Percentiles rank a stretch among this genome's conserved stretches.
Conservation (phyloP, 2,113 vertebrate genomes). For the Ovibos moschatus region DNA sequence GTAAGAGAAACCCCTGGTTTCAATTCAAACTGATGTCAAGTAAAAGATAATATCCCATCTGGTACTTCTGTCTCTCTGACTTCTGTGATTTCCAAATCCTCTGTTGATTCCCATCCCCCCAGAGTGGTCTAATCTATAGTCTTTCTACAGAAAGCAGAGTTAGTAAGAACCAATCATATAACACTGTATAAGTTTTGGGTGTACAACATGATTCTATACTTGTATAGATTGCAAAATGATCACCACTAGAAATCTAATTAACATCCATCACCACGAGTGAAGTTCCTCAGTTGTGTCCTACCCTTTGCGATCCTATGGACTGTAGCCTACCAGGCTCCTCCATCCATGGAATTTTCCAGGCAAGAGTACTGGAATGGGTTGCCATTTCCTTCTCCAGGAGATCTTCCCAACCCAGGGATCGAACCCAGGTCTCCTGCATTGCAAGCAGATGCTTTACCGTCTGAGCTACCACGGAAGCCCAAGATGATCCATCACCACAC, state of each 20-base stretch:
- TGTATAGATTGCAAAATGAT: background rate
- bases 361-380: background rate
- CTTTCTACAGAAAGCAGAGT: background rate
- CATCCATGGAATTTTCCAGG: background rate
- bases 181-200: background rate
- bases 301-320: background rate
- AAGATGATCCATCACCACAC: background rate
- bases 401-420: background rate
- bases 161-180: background rate
- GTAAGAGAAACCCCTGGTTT: slow-evolving; percentile 70
- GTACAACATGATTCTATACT: background rate
- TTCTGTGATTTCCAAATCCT: background rate
- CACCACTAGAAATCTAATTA: background rate
- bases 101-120: background rate
- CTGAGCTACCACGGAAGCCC: background rate
- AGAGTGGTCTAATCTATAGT: background rate
- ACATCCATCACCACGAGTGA: background rate
- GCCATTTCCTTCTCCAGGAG: background rate
- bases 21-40: background rate
- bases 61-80: background rate
- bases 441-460: background rate
- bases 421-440: background rate
- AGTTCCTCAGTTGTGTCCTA: background rate
- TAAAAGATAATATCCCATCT: background rate
- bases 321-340: background rate